Evolutionary conservation across 2,113 vertebrate species (phyloP), one percentile per base, ranked within the genome.

Genomic region (Notechis scutatus): DNA sequence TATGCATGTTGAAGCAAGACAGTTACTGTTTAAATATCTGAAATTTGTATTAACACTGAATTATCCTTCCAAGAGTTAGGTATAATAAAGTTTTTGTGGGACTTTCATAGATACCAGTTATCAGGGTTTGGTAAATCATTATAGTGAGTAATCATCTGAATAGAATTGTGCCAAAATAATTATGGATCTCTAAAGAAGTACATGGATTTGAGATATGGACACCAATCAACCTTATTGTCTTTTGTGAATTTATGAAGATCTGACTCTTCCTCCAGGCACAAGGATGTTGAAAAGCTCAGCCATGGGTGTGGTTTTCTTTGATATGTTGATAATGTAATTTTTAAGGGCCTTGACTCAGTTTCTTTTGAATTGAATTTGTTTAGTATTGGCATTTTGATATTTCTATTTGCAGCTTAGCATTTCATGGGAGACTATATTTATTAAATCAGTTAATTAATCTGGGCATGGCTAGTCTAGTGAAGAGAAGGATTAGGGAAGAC

Each of bases 61-160:
- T 95, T 96, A 94, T 95, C 92, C 95, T 81, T 94, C 95, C 94
- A 92, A 94, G 96, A 39, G 94, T 96, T 94, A 93, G 90, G 85
- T 89, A 69, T 1, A 89, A 64, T 1, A 87, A 90, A 11, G 52
- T 93, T 95, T 92, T 93, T 91, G 87, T 88, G 87, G 95, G 94
- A 90, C 69, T 94, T 85, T 91, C 90, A 81, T 93, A 90, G 88
- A 91, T 94, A 92, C 1, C 9, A 29, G 61, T 0, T 8, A 34
- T 86, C 34, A 74, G 34, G 57, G 91, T 92, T 94, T 61, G 88
- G 69, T 94, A 95, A 95, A 92, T 92, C 23, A 64, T 34, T 34
- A 69, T 54, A 20, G 10, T 69, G 45, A 92, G 24, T 42, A 52
- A 7, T 69, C 12, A 88, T 50, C 91, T 11, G 24, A 55, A n/a